phyloP scores from a whole-genome alignment of 2,888 invertebrate genomes.

The Quadroppia sp. region DNA sequence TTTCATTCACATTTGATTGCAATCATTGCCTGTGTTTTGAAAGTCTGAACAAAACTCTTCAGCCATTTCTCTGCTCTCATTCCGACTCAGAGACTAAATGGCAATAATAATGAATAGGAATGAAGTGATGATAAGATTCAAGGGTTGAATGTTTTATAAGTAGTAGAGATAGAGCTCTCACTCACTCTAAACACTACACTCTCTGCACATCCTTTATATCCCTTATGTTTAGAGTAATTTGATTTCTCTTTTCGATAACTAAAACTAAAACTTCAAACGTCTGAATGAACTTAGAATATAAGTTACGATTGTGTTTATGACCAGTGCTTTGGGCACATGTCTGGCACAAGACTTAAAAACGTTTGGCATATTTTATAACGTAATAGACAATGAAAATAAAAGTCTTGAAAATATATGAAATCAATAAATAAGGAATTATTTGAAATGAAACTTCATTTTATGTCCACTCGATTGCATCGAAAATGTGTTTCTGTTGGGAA shows the following conservation, averaged over 20 bases:
- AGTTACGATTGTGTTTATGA: background rate
- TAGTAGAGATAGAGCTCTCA: background rate
- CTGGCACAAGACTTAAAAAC: background rate
- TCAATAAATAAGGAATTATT: background rate
- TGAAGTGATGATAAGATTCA: conserved; percentile 10
- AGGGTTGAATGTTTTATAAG: conserved; percentile 11
- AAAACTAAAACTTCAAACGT: background rate
- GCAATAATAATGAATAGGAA: conserved; percentile 25
- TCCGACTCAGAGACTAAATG: background rate
- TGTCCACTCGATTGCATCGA: background rate
- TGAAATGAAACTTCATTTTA: conserved; percentile 2
- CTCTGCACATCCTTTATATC: conserved; percentile 16
- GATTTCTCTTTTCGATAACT: conserved; percentile 15
- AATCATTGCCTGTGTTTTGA: background rate
- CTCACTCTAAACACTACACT: background rate
- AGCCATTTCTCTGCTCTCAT: background rate
- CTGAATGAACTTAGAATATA: background rate
- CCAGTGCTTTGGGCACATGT: background rate
- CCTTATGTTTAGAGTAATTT: conserved; percentile 34
- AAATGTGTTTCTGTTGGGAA: background rate
- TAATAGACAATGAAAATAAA: background rate
- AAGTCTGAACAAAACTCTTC: background rate
- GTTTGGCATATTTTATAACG: background rate
- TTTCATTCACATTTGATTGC: background rate
- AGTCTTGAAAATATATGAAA: background rate